Conservation (phyloP, 1,140 invertebrate genomes). For the Bombyx mandarina region DNA sequence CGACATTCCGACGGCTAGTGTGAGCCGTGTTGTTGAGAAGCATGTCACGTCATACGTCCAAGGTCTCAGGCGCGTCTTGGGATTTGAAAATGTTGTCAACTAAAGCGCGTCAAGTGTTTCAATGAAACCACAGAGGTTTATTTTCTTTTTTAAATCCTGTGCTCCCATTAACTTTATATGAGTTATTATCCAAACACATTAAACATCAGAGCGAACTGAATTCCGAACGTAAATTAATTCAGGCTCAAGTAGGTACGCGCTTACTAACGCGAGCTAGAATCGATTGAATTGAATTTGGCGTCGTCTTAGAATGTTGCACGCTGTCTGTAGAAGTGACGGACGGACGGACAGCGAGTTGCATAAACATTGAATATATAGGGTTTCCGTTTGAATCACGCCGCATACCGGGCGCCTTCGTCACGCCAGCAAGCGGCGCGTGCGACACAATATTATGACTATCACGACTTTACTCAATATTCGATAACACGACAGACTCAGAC, state of each 20-base stretch:
- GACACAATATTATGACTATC: slow-evolving; percentile 44
- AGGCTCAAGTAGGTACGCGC: too few relatives aligned
- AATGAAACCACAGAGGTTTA: too few relatives aligned
- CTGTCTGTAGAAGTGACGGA: slow-evolving; percentile 42
- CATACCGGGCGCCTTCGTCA: slow-evolving; percentile 63
- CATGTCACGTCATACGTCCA: slow-evolving; percentile 49
- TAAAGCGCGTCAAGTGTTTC: too few relatives aligned
- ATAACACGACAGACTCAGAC: slow-evolving; percentile 15
- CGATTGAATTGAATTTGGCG: slow-evolving; percentile 5
- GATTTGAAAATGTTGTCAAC: slow-evolving; percentile 7
- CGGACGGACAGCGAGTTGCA: slow-evolving; percentile 44
- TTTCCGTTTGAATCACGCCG: slow-evolving; percentile 64
- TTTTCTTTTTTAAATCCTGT: too few relatives aligned
- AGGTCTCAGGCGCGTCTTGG: slow-evolving; percentile 46
- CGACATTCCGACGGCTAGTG: slow-evolving; percentile 60
- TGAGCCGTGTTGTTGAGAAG: slow-evolving; percentile 25
- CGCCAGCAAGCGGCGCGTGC: slow-evolving; percentile 43
- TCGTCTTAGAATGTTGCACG: slow-evolving; percentile 21
- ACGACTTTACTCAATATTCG: slow-evolving; percentile 34
- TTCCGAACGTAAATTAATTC: too few relatives aligned
- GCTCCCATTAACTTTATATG: too few relatives aligned
- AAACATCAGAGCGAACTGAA: too few relatives aligned
- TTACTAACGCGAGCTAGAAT: slow-evolving; percentile 2
- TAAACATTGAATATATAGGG: slow-evolving; percentile 64
- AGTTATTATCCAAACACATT: too few relatives aligned